These are phyloP conservation scores for Tonatia bakeri DNA, from an alignment of 2,113 vertebrate genomes.

Conservation along the genomic window DNA sequence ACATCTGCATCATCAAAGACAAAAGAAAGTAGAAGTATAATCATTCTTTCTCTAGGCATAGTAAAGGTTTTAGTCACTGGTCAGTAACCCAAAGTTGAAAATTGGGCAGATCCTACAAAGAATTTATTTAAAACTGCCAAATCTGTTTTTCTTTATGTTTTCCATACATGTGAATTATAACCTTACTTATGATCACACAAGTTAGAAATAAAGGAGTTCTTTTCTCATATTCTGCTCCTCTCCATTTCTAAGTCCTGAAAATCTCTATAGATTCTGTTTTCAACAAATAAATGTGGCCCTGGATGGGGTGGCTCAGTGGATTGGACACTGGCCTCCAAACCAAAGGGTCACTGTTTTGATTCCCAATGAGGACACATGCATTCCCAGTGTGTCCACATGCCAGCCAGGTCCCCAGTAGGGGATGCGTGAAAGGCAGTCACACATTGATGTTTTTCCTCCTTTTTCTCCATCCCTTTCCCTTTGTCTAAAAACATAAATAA, in stretches of 20 bases:
- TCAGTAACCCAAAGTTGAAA: neutral
- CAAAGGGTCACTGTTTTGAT: no score
- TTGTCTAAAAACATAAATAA: no score
- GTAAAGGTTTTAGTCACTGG: neutral
- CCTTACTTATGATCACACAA: neutral
- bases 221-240: neutral
- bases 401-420: no score
- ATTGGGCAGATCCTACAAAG: neutral
- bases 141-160: neutral
- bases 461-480: no score
- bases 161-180: neutral
- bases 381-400: no score
- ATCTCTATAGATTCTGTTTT: neutral
- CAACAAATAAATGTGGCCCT: neutral
- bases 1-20: neutral
- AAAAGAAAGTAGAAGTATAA: neutral
- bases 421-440: no score
- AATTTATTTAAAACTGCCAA: neutral
- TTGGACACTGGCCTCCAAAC: no score
- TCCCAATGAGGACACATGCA: no score
- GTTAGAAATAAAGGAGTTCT: neutral
- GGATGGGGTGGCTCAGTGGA: no score
- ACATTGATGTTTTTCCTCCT: no score
- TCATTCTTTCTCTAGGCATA: neutral
- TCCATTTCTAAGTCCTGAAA: neutral